Conservation (phyloP, 1,140 invertebrate genomes). For the Uloborus diversus region DNA sequence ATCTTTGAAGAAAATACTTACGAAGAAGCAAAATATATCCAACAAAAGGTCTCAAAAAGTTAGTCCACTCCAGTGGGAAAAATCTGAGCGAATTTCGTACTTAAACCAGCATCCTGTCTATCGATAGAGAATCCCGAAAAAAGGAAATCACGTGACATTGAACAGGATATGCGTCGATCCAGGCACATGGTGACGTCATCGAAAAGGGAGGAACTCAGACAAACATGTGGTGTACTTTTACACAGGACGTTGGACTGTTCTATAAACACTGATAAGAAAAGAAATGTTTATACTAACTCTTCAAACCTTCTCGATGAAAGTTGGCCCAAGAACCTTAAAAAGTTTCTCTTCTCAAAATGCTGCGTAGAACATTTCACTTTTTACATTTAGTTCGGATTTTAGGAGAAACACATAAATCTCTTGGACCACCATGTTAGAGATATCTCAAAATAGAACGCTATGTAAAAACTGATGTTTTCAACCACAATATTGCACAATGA, state of each 20-base stretch:
- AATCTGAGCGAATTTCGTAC: no score
- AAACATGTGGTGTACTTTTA: not conserved
- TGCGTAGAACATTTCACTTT: not conserved
- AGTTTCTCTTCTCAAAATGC: not conserved
- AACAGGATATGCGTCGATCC: not conserved
- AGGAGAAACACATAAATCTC: not conserved
- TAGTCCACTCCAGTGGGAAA: no score
- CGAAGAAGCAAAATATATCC: no score
- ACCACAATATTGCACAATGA: not conserved
- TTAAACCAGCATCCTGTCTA: not conserved
- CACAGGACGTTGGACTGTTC: slow-evolving; percentile 20
- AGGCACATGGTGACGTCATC: not conserved
- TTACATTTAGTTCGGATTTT: not conserved
- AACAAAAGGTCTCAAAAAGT: no score
- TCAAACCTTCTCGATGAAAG: not conserved
- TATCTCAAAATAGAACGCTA: not conserved
- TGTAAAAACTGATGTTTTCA: not conserved
- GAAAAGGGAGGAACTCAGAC: not conserved
- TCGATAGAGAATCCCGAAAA: not conserved
- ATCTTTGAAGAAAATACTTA: no score
- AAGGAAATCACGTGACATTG: slow-evolving; percentile 5
- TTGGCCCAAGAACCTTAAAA: not conserved
- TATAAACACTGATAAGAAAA: not conserved
- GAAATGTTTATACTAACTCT: slow-evolving; percentile 2
- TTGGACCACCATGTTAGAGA: not conserved